A percentile compares a stretch with the other conserved stretches of the same genome.
These are phyloP conservation scores for Etheostoma nigrum DNA, from an alignment of 2,797 vertebrate species.

Conservation along the genomic window DNA sequence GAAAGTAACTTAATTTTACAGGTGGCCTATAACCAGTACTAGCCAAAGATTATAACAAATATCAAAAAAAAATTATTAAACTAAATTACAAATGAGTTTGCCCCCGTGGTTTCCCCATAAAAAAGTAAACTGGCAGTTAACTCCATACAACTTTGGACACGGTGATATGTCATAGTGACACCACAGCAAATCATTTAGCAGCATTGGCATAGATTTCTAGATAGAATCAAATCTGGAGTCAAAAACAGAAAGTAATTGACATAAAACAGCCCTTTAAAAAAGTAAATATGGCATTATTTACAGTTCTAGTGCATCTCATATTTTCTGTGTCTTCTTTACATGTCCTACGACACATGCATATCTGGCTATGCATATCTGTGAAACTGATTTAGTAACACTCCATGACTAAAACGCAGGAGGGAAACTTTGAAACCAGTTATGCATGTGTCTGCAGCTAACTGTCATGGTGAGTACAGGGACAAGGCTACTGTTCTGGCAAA, in stretches of 20 bases:
- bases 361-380: neutral
- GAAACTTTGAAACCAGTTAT: conserved; percentile 25
- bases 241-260: neutral
- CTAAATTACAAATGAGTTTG: neutral
- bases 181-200: conserved; percentile 23
- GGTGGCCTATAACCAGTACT: neutral
- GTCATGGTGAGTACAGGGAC: neutral
- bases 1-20: neutral
- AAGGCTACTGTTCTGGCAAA: neutral
- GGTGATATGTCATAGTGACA: conserved; percentile 11
- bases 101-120: neutral
- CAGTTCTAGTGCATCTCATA: neutral
- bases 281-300: neutral
- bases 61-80: too few species aligned
- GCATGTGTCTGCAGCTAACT: conserved; percentile 10
- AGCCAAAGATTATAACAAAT: too few species aligned
- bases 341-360: neutral
- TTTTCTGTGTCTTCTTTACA: neutral
- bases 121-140: neutral
- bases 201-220: neutral
- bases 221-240: neutral
- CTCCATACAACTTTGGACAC: neutral
- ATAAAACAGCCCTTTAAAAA: conserved; percentile 5
- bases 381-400: conserved; percentile 24
- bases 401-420: neutral